phyloP scores from a whole-genome alignment of 2,888 invertebrate genomes.

The Drosophila infuscata region DNA sequence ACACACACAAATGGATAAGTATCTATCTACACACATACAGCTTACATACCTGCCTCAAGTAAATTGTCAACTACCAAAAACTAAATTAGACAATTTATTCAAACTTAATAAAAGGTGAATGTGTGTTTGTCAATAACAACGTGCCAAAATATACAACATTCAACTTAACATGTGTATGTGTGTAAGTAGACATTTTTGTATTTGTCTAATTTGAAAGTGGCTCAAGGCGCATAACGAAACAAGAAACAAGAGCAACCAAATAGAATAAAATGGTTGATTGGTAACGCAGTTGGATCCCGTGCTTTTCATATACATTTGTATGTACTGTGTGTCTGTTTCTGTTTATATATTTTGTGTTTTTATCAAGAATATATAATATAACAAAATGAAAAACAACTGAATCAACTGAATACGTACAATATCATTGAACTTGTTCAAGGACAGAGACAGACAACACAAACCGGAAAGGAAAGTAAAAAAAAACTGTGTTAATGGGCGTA shows the following conservation, averaged over 20 bases:
- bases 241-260: constrained; percentile 13
- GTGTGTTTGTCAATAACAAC: constrained; percentile 1
- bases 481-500: constrained; percentile 1
- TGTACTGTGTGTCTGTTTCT: background rate
- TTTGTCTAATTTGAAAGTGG: constrained; percentile 33
- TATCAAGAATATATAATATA: constrained; percentile 51
- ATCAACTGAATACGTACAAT: constrained; percentile 29
- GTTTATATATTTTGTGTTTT: constrained; percentile 25
- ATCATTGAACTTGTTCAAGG: constrained; percentile 77
- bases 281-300: constrained; percentile 10
- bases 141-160: background rate
- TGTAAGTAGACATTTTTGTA: constrained; percentile 7
- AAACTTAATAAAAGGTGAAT: constrained; percentile 6
- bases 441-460: constrained; percentile 43
- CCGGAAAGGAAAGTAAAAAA: constrained; percentile 24
- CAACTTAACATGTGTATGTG: background rate
- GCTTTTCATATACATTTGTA: constrained; percentile 7
- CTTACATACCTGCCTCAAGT: background rate
- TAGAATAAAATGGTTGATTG: constrained; percentile 31
- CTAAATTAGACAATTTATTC: constrained; percentile 16
- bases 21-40: background rate
- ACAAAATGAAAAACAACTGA: constrained; percentile 39
- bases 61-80: constrained; percentile 14
- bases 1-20: background rate
- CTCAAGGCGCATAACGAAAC: constrained; percentile 32